Conservation (phyloP, 2,113 vertebrate species). For the Salminus brasiliensis region DNA sequence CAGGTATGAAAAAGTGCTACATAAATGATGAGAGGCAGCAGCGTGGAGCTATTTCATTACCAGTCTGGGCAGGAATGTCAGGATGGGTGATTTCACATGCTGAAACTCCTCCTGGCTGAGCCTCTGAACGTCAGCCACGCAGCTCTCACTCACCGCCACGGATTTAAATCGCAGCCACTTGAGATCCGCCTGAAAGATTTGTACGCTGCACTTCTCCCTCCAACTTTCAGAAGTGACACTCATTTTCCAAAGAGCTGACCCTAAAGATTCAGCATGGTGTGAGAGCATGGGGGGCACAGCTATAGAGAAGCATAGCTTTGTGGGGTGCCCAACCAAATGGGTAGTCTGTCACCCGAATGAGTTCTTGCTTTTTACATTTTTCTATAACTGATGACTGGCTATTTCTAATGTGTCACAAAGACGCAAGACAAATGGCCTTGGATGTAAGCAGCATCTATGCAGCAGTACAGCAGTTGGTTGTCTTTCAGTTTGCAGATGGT, state of each 20-base stretch:
- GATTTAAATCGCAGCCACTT: conserved; percentile 32
- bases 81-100: conserved; percentile 56
- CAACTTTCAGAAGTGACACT: background rate
- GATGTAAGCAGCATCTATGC: no score
- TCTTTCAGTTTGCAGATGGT: no score
- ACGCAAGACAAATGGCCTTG: no score
- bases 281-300: background rate
- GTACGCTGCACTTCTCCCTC: background rate
- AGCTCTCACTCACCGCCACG: conserved; percentile 13
- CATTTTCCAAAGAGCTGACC: conserved; percentile 9
- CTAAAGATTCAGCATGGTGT: background rate
- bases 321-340: background rate
- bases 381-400: no score
- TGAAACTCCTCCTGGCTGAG: conserved; percentile 53
- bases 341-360: no score
- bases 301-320: background rate
- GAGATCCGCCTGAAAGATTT: conserved; percentile 12
- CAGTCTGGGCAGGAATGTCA: conserved; percentile 64
- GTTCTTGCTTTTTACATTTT: no score
- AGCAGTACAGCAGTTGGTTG: no score
- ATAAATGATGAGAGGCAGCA: conserved; percentile 70
- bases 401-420: no score
- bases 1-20: conserved; percentile 65
- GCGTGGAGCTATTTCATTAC: conserved; percentile 71
- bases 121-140: conserved; percentile 51